These are phyloP conservation scores for Pammene aurita DNA, from an alignment of 2,888 invertebrate species.

Conservation along the genomic window DNA sequence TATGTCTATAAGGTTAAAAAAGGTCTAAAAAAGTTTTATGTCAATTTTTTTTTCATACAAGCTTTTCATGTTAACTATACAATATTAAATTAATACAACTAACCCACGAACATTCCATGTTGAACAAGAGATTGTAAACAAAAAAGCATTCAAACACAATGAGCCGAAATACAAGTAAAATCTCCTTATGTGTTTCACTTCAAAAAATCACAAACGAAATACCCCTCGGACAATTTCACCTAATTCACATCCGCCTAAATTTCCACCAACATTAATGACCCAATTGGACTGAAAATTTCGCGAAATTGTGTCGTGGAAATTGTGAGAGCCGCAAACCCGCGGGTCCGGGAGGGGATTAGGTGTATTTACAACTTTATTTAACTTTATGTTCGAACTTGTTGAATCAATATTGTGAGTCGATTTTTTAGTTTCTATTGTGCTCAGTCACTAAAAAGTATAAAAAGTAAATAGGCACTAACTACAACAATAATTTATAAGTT, in stretches of 20 bases:
- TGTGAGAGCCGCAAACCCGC: not conserved
- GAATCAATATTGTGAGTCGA: not conserved
- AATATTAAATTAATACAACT: too few relatives aligned
- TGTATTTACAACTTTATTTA: conserved; percentile 12
- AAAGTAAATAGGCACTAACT: too few relatives aligned
- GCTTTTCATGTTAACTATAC: too few relatives aligned
- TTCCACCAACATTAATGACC: conserved; percentile 34
- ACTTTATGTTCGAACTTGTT: conserved; percentile 2
- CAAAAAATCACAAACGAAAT: conserved; percentile 25
- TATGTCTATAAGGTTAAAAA: too few relatives aligned
- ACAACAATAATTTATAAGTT: too few relatives aligned
- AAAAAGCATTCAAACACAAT: not conserved
- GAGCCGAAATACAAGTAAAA: not conserved
- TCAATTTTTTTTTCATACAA: too few relatives aligned
- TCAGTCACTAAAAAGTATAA: not conserved
- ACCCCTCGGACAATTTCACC: conserved; percentile 31
- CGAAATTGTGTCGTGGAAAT: conserved; percentile 30
- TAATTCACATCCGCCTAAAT: conserved; percentile 35
- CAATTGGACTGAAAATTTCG: conserved; percentile 39
- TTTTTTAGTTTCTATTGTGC: not conserved
- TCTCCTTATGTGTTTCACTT: conserved; percentile 8
- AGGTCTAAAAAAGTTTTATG: too few relatives aligned
- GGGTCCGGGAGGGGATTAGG: conserved; percentile 1
- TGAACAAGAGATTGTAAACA: not conserved
- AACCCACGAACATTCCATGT: too few relatives aligned